phyloP scores from a whole-genome alignment of 1,140 invertebrate genomes.

The Ips typographus region DNA sequence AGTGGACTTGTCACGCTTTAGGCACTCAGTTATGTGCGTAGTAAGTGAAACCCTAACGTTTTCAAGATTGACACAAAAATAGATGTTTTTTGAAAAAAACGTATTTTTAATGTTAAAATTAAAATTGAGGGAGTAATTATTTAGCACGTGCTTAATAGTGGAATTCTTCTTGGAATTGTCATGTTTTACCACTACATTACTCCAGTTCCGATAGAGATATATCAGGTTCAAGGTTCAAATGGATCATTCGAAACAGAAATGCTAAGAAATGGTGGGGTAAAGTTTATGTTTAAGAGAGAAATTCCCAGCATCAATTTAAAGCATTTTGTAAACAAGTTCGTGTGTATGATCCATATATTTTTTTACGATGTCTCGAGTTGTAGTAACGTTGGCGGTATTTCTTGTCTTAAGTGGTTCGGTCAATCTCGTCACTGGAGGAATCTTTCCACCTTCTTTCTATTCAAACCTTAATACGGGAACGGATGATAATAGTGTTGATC shows the following conservation, averaged over 20 bases:
- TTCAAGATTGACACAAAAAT: background rate
- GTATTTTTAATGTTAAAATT: too few relatives aligned
- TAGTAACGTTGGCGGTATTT: constrained; percentile 24
- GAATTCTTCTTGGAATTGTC: constrained; percentile 30
- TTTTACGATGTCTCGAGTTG: constrained; percentile 33
- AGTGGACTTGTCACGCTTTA: constrained; percentile 9
- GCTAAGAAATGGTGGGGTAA: constrained; percentile 46
- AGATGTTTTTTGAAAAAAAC: too few relatives aligned
- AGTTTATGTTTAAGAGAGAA: constrained; percentile 48
- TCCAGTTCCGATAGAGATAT: constrained; percentile 44
- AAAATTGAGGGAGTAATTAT: background rate
- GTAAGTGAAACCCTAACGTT: background rate
- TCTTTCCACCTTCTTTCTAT: constrained; percentile 37
- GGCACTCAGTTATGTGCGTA: background rate
- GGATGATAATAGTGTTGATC: constrained; percentile 41
- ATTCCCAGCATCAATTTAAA: constrained; percentile 43
- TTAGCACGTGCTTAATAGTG: constrained; percentile 32
- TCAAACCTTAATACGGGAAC: constrained; percentile 16
- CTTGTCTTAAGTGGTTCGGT: constrained; percentile 31
- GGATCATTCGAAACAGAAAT: constrained; percentile 51
- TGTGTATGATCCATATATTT: constrained; percentile 33
- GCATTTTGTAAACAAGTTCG: constrained; percentile 44
- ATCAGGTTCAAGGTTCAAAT: constrained; percentile 52
- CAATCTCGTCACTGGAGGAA: constrained; percentile 41
- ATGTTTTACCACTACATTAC: constrained; percentile 33